A percentile compares a stretch with the other conserved stretches of the same genome.
Evolutionary conservation across 2,113 vertebrate genomes (phyloP).

Genomic region (Scartelaos histophorus): DNA sequence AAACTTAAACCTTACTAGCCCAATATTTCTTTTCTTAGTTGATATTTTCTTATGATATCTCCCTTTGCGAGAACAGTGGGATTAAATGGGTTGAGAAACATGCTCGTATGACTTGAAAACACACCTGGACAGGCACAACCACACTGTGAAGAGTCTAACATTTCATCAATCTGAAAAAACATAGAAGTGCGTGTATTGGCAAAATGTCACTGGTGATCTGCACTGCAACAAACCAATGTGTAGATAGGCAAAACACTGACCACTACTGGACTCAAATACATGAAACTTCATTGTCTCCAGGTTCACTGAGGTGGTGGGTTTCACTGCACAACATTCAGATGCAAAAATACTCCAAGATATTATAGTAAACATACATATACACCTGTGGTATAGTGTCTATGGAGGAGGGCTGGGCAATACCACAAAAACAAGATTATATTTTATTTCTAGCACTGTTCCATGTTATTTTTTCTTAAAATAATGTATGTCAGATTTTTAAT

Average conservation of each 20-base stretch:
- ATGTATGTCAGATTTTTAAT: too few species aligned
- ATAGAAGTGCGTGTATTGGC: slow-evolving; percentile 29
- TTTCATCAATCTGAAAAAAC: slow-evolving; percentile 34
- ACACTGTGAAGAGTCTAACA: slow-evolving; percentile 14
- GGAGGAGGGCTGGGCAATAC: background rate
- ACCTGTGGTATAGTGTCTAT: background rate
- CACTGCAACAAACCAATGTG: slow-evolving; percentile 17
- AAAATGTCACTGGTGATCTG: slow-evolving; percentile 25
- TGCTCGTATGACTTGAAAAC: slow-evolving; percentile 42
- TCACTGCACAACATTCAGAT: slow-evolving; percentile 35
- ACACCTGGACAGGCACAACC: slow-evolving; percentile 47
- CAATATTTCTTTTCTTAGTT: background rate
- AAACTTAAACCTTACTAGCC: too few species aligned
- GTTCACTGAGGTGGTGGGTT: slow-evolving; percentile 11
- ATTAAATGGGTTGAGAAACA: slow-evolving; percentile 35
- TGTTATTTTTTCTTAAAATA: too few species aligned
- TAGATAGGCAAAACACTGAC: slow-evolving; percentile 35
- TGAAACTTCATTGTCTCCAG: slow-evolving; percentile 13
- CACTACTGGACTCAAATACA: slow-evolving; percentile 27
- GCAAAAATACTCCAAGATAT: slow-evolving; percentile 10
- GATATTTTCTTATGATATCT: background rate
- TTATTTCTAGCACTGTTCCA: too few species aligned
- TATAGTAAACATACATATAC: slow-evolving; percentile 18
- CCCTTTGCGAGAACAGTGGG: background rate
- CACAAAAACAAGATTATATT: too few species aligned